Evolutionary conservation across 2,888 invertebrate genomes (phyloP).

Genomic region (Dione vanillae): DNA sequence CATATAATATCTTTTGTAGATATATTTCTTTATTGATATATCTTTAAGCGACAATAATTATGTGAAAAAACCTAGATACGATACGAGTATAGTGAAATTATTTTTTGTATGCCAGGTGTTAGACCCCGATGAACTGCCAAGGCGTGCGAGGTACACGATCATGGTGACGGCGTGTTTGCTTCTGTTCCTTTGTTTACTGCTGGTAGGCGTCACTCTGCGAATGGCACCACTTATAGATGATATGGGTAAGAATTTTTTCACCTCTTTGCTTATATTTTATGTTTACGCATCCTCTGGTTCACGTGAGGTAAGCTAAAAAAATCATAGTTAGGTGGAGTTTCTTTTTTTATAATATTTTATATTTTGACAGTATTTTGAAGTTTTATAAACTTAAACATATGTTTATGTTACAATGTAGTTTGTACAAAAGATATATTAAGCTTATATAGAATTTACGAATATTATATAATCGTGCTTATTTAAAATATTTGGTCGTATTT

Average conservation of each 20-base stretch:
- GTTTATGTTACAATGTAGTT: no score
- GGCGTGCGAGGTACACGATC: slow-evolving; percentile 94
- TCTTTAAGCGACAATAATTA: no score
- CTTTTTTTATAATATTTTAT: background rate
- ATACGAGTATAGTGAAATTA: background rate
- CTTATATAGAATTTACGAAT: no score
- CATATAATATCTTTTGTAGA: no score
- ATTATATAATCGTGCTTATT: no score
- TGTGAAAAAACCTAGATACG: no score
- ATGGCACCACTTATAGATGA: slow-evolving; percentile 98
- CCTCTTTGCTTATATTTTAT: background rate
- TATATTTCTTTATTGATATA: no score
- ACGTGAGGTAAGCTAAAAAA: background rate
- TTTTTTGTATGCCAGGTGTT: slow-evolving; percentile 74
- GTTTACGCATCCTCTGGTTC: background rate
- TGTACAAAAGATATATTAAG: no score
- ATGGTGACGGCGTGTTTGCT: slow-evolving; percentile 95
- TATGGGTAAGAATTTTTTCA: slow-evolving; percentile 89
- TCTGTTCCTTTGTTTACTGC: slow-evolving; percentile 93
- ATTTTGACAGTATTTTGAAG: no score
- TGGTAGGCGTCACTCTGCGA: slow-evolving; percentile 95
- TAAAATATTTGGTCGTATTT: no score
- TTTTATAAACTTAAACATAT: no score
- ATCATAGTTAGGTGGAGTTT: background rate
- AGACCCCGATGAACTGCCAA: slow-evolving; percentile 92